Conservation (phyloP, 2,113 vertebrate species). For the Campylomormyrus tamandua region DNA sequence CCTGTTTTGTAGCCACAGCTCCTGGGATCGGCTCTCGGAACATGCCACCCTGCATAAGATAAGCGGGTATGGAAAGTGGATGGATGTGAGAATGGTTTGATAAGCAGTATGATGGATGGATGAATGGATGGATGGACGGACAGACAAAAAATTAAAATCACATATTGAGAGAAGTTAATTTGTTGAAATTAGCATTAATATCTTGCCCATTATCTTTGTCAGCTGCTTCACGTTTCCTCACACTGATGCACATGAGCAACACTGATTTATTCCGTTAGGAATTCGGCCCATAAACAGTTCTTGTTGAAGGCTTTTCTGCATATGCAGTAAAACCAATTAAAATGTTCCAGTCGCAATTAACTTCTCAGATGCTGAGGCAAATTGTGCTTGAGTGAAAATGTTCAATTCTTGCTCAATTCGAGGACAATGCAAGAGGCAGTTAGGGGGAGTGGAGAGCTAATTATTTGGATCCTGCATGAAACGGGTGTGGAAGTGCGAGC, state of each 20-base stretch:
- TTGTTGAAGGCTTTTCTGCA: background rate
- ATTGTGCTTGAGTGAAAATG: constrained; percentile 25
- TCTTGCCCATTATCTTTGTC: background rate
- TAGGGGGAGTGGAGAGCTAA: constrained; percentile 16
- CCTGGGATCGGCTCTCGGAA: background rate
- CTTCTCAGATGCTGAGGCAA: constrained; percentile 20
- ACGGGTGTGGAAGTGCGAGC: background rate
- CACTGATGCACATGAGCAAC: constrained; percentile 12
- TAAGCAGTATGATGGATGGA: background rate
- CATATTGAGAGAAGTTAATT: background rate
- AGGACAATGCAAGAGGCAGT: constrained; percentile 13
- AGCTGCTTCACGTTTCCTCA: constrained; percentile 1
- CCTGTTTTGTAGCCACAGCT: background rate
- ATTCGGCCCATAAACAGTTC: constrained; percentile 14
- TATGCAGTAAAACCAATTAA: constrained; percentile 22
- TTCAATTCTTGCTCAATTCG: constrained; percentile 16
- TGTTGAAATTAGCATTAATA: background rate
- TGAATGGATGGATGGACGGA: background rate
- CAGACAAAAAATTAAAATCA: background rate
- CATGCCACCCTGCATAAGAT: background rate
- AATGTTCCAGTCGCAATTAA: constrained; percentile 24
- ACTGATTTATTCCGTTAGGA: background rate
- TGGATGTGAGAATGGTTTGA: background rate
- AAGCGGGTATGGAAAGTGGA: background rate
- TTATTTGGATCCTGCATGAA: constrained; percentile 1